Base-by-base conservation (phyloP, 2,888 invertebrate species). In the Nemotelus nigrinus region DNA sequence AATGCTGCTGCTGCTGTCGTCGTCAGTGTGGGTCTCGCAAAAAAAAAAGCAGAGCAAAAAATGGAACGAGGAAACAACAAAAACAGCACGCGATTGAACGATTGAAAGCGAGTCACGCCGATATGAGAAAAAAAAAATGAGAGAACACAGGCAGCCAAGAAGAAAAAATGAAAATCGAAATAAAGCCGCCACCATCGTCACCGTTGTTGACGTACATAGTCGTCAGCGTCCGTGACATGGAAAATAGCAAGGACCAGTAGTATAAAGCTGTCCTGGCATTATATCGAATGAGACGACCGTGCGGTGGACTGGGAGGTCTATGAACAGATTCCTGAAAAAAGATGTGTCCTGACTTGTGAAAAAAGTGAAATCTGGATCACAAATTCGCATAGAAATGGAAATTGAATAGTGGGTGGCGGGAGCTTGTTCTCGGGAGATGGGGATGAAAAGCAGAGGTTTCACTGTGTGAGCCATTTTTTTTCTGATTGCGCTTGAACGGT, bases 41-140 rank as follows among this genome's bases (percentile, higher is more conserved):
- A 25, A 25, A 25, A 25, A 25, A 25, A 25, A 25, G 25, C 25
- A 25, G 25, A 25, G 25, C 25, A 25, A 25, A 25, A 25, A 25
- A 25, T 25, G 25, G 25, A 25, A 25, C 25, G 25, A 25, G 25
- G 10, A 44, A 41, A 63, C 63, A 63, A 65, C 44, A 65, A 65
- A n/a, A 68, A 68, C 67, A 68, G 50, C 50, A 68, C 67, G 47
- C 67, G 50, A 68, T 68, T 48, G 67, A 68, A 68, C 65, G 65
- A 47, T 45, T 65, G 65, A 47, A 65, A 44, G 45, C 48, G 48
- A 68, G 50, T 48, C 67, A 68, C 39, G 67, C 67, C 5, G 67
- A 1, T 25, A 68, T 7, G 60, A 68, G 39, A 39, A 68, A 68
- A 39, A 68, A 68, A 68, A 68, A 25, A 68, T 50, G 48, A 67